Evolutionary conservation across 2,797 vertebrate genomes (phyloP).

Genomic region (Anableps anableps): DNA sequence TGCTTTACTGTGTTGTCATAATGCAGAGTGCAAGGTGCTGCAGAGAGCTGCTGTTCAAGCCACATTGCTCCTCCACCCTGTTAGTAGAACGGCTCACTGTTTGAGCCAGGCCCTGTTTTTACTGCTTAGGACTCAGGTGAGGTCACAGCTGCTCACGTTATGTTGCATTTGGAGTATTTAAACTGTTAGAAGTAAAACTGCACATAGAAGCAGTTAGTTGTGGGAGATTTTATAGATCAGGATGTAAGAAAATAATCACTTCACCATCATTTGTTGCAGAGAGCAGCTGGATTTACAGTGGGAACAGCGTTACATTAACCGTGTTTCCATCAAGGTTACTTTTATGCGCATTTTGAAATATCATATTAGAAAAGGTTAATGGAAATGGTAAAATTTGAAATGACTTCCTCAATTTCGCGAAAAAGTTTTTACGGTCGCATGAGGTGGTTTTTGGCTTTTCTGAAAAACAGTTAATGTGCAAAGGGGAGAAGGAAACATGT

Average conservation of each 20-base stretch:
- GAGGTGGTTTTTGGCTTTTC: too few relatives aligned
- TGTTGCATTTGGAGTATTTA: not conserved
- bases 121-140: not conserved
- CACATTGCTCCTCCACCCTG: conserved; percentile 52
- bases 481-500: too few relatives aligned
- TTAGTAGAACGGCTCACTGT: conserved; percentile 22
- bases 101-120: not conserved
- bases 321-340: too few relatives aligned
- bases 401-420: too few relatives aligned
- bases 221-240: not conserved
- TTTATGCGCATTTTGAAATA: too few relatives aligned
- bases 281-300: not conserved
- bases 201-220: too few relatives aligned
- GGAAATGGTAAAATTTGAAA: too few relatives aligned
- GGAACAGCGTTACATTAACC: not conserved
- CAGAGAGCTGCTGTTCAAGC: conserved; percentile 22
- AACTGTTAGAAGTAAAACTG: not conserved
- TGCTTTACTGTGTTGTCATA: conserved; percentile 41
- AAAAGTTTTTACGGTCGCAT: too few relatives aligned
- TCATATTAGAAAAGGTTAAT: too few relatives aligned
- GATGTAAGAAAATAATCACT: not conserved
- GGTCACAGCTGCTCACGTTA: not conserved
- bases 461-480: too few relatives aligned
- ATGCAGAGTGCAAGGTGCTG: conserved; percentile 26
- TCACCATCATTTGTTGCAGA: not conserved